Conservation (phyloP, 2,113 vertebrate genomes). For the Labeo catla region DNA sequence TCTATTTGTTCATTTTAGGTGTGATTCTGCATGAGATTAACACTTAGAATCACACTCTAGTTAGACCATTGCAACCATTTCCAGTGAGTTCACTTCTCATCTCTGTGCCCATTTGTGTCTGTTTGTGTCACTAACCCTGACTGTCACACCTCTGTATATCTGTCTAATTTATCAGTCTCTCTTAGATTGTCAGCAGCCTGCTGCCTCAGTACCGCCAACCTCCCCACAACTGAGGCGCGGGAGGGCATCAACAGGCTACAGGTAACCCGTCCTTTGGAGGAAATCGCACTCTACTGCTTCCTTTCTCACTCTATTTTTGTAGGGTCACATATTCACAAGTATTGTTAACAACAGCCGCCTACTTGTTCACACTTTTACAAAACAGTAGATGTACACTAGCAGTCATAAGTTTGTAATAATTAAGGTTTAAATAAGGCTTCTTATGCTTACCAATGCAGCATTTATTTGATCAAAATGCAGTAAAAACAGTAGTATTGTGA, state of each 20-base stretch:
- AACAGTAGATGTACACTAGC: background rate
- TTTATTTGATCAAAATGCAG: background rate
- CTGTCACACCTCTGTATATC: constrained; percentile 91
- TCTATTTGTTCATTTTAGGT: background rate
- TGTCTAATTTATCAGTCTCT: constrained; percentile 99
- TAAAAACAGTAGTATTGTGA: no score
- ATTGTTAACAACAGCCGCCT: background rate
- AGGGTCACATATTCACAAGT: background rate
- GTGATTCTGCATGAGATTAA: constrained; percentile 15
- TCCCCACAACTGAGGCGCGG: constrained; percentile 93
- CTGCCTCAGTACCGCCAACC: constrained; percentile 95
- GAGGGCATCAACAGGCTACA: constrained; percentile 84
- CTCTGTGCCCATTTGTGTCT: constrained; percentile 69
- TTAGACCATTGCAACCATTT: background rate
- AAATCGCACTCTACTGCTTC: background rate
- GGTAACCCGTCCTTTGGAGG: constrained; percentile 79
- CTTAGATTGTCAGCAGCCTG: constrained; percentile 99
- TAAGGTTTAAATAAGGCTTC: background rate
- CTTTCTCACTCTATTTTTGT: background rate
- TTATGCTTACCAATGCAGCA: background rate
- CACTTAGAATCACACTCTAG: background rate
- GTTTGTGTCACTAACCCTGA: constrained; percentile 79
- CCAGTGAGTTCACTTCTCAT: constrained; percentile 68
- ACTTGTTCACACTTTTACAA: background rate
- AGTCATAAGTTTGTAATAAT: background rate